phyloP scores from a whole-genome alignment of 2,113 vertebrate genomes.

The Hymenochirus boettgeri region DNA sequence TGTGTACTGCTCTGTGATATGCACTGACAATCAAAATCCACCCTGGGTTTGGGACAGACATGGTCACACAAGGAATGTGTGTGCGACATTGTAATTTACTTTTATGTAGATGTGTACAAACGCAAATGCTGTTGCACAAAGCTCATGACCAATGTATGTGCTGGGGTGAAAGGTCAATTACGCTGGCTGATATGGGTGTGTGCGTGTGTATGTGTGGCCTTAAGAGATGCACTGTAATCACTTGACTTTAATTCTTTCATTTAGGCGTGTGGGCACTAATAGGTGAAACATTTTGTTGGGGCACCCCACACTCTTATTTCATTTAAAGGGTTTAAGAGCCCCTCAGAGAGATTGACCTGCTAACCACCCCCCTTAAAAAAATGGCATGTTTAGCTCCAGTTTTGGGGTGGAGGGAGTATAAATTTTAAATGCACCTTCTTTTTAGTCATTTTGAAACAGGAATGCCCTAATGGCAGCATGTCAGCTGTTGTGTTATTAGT shows the following conservation, averaged over 20 bases:
- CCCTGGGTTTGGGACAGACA: conserved; percentile 29
- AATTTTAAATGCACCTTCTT: background rate
- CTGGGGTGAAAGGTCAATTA: conserved; percentile 23
- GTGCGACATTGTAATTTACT: conserved; percentile 20
- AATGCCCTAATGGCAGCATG: too few species aligned
- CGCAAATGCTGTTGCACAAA: conserved; percentile 8
- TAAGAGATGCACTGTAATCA: conserved; percentile 32
- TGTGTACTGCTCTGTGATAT: conserved; percentile 24
- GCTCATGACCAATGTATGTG: conserved; percentile 33
- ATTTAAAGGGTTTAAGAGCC: too few species aligned
- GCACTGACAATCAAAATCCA: conserved; percentile 40
- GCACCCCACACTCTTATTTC: too few species aligned
- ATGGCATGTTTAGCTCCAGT: too few species aligned
- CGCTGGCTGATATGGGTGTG: conserved; percentile 2
- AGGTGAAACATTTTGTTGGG: too few species aligned
- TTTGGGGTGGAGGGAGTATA: too few species aligned
- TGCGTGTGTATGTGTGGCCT: conserved; percentile 16
- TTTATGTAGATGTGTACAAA: conserved; percentile 8
- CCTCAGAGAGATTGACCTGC: too few species aligned
- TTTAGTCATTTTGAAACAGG: too few species aligned
- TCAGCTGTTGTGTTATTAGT: too few species aligned
- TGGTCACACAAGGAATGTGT: conserved; percentile 15
- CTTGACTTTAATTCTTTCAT: conserved; percentile 1
- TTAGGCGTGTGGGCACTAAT: background rate
- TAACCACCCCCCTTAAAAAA: too few species aligned